A percentile compares a stretch with the other conserved stretches of the same genome.
These are phyloP conservation scores for Platynereis dumerilii DNA, from an alignment of 2,888 invertebrate species.

Conservation along the genomic window DNA sequence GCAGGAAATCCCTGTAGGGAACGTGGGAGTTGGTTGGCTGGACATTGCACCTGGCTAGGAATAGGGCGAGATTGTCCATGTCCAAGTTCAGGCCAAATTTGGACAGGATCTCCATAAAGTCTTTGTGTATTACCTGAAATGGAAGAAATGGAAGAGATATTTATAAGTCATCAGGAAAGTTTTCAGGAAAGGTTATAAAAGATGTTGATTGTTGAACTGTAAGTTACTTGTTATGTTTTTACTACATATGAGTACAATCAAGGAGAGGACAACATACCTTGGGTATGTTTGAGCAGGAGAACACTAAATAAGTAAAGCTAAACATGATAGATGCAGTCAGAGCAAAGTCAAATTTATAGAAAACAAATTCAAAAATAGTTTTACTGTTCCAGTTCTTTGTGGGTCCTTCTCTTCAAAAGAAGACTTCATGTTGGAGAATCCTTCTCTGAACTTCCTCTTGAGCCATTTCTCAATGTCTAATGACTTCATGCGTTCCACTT, in stretches of 20 bases:
- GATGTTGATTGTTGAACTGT: too few species aligned
- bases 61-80: conserved; percentile 56
- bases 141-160: background rate
- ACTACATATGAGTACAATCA: too few species aligned
- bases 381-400: conserved; percentile 48
- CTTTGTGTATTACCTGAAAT: conserved; percentile 47
- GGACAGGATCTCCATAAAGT: conserved; percentile 54
- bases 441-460: conserved; percentile 62
- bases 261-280: too few species aligned
- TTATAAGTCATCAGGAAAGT: background rate
- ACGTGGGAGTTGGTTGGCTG: conserved; percentile 49
- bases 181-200: background rate
- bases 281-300: too few species aligned
- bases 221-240: too few species aligned
- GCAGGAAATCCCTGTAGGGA: conserved; percentile 61
- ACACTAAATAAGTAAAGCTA: too few species aligned
- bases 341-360: too few species aligned
- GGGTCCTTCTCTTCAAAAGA: conserved; percentile 55
- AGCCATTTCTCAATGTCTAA: conserved; percentile 60
- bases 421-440: conserved; percentile 56
- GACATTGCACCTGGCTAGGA: conserved; percentile 58
- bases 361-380: too few species aligned
- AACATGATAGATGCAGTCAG: too few species aligned
- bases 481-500: conserved; percentile 53
- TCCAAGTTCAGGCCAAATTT: conserved; percentile 55